Evolutionary conservation across 2,888 invertebrate species (phyloP), one percentile per base, ranked within the genome.

Genomic region (Trichacis sp.): DNA sequence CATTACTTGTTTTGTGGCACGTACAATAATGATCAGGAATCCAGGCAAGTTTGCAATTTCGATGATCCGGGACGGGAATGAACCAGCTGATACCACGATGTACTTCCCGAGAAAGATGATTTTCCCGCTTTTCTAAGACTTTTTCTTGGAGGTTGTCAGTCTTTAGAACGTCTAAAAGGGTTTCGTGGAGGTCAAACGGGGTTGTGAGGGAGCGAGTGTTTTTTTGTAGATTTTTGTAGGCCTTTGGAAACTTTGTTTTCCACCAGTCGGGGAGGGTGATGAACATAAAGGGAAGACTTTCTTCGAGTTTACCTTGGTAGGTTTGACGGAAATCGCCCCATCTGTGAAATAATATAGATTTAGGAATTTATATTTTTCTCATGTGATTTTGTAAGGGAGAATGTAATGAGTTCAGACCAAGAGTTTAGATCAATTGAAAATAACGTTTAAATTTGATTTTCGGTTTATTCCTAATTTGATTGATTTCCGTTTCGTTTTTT

Each of bases 11-110:
- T 60, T 88, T 88, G 76, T 94, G 92, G 72, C 97, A 97, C 15
- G 94, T 93, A 82, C 97, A 97, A 92, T 93, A 97, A 80, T 95
- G 93, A 19, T 91, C 89, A 0, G 91, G 89, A 60, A 97, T 94
- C 1, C 87, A 90, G 0, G 96, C 96, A 62, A 87, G 86, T 50
- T 88, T 86, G 79, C 97, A 97, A 0, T 92, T 93, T 43, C 97
- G 87, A 55, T 88, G 87, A 33, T 80, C 82, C 0, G 93, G 91
- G 62, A 97, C 88, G 0, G 90, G 88, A 18, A 90, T 83, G 80
- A 97, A 95, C 48, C 95, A 87, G 81, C 95, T 95, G 5, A 92
- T 89, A 1, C 92, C 90, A 50, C 90, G 86, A 0, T 81, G 75
- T 1, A 72, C 47, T 1, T 73, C 56, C 19, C 60, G 56, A 4